Evolutionary conservation across 2,888 invertebrate genomes (phyloP), one percentile per base, ranked within the genome.

Genomic region (Ochlodes sylvanus): DNA sequence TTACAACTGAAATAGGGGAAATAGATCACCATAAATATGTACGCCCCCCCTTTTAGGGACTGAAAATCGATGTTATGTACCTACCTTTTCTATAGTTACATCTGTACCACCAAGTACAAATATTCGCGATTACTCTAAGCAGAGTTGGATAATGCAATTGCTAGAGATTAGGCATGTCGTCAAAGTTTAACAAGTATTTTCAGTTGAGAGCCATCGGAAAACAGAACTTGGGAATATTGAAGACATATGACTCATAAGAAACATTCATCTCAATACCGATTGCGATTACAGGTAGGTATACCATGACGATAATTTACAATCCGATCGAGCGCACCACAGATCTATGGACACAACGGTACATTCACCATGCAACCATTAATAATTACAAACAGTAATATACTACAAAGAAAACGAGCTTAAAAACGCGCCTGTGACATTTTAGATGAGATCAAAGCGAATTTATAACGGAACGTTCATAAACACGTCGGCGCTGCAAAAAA

Each of bases 371-470:
- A 14, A 47, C 34, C 54, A 61, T 47, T 55, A 44, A 68, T 60
- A 44, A 68, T 57, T 58, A 58, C 42, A 9, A 32, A 52, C 50
- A 38, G 55, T 60, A 60, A 68, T 63, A 63, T 42, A 68, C 17
- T 41, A 34, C 57, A 41, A 57, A 65, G 32, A 47, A 69, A 47
- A 81, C 77, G 75, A 75, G 74, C 68, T 72, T 70, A 71, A 77
- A 81, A 79, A 80, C 38, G 70, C 72, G 72, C 76, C 81, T 76
- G 85, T 80, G 89, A 89, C 88, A 85, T 77, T 77, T 77, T 77
- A 79, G 79, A 82, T 82, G 80, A 89, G 89, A 92, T 92, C 92
- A 93, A 92, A 93, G 91, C 74, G 82, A 80, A 81, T 79, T 84
- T 85, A 89, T 85, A 87, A 84, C 81, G 78, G 82, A 84, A 73